These are phyloP conservation scores for Drosophila mercatorum DNA, from an alignment of 2,888 invertebrate genomes.

Conservation along the genomic window DNA sequence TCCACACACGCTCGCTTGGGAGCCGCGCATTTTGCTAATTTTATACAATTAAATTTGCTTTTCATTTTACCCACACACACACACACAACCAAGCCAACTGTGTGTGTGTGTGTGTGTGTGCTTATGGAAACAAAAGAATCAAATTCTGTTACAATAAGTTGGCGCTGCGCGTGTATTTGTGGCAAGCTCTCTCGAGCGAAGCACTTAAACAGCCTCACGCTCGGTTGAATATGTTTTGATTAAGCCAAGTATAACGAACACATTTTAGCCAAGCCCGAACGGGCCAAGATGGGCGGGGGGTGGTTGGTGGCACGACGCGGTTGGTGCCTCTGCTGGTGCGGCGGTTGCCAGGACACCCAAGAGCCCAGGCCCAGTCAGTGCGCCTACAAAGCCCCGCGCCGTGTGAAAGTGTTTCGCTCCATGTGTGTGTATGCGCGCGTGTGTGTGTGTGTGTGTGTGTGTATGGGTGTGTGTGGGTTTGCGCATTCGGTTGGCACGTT, in stretches of 20 bases:
- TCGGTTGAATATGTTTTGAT: constrained; percentile 78
- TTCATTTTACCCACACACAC: constrained; percentile 43
- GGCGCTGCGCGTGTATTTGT: constrained; percentile 64
- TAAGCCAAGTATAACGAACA: constrained; percentile 78
- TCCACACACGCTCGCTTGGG: constrained; percentile 24
- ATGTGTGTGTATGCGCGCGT: constrained; percentile 5
- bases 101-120: constrained; percentile 20
- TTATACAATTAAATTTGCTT: constrained; percentile 73
- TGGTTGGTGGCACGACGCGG: background rate
- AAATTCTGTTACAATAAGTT: constrained; percentile 76
- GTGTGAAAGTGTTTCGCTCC: constrained; percentile 41
- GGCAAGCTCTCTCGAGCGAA: constrained; percentile 74
- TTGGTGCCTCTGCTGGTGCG: background rate
- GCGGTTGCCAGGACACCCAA: constrained; percentile 15
- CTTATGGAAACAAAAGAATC: constrained; percentile 67
- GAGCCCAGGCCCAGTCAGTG: constrained; percentile 27
- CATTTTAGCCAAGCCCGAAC: constrained; percentile 44
- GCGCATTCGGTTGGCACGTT: constrained; percentile 60
- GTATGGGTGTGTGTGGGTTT: constrained; percentile 35
- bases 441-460: constrained; percentile 5
- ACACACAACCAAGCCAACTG: constrained; percentile 2
- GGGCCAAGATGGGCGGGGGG: background rate
- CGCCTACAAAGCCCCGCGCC: constrained; percentile 17
- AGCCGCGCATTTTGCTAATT: constrained; percentile 62
- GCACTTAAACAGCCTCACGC: constrained; percentile 77